Conservation (phyloP, 2,888 invertebrate genomes). For the Polietes domitor region DNA sequence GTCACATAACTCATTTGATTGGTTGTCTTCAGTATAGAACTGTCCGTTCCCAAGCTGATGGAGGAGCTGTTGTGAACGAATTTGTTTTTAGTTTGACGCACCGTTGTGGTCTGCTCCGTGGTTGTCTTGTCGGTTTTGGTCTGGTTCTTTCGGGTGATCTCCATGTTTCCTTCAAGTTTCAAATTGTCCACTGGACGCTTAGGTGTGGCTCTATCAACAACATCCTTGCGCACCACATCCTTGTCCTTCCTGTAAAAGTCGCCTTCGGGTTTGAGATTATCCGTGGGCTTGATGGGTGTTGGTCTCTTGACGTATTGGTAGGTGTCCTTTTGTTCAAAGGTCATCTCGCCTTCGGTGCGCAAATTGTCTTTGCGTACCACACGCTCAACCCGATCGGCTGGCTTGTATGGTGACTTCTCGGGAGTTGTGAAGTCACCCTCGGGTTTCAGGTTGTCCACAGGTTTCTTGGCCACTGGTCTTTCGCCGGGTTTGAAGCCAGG, state of each 20-base stretch:
- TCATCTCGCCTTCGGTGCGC: constrained; percentile 80
- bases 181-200: constrained; percentile 85
- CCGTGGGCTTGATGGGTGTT: constrained; percentile 81
- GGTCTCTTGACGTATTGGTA: constrained; percentile 79
- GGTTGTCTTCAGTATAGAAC: constrained; percentile 82
- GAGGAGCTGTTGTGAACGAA: constrained; percentile 82
- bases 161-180: constrained; percentile 82
- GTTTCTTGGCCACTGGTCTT: constrained; percentile 81
- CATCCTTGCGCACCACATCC: constrained; percentile 81
- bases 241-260: constrained; percentile 80
- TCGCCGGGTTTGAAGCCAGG: constrained; percentile 81
- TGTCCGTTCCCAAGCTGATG: constrained; percentile 84
- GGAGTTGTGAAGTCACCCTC: constrained; percentile 81
- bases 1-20: constrained; percentile 83
- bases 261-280: constrained; percentile 82
- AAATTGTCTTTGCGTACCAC: constrained; percentile 82
- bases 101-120: constrained; percentile 48
- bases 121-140: constrained; percentile 50
- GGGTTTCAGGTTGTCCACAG: constrained; percentile 80
- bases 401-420: constrained; percentile 81
- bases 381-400: constrained; percentile 80
- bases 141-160: constrained; percentile 73
- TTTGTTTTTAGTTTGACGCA: constrained; percentile 68
- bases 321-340: constrained; percentile 70
- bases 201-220: constrained; percentile 81